Evolutionary conservation across 1,140 invertebrate species (phyloP).

Genomic region (Elysia chlorotica): DNA sequence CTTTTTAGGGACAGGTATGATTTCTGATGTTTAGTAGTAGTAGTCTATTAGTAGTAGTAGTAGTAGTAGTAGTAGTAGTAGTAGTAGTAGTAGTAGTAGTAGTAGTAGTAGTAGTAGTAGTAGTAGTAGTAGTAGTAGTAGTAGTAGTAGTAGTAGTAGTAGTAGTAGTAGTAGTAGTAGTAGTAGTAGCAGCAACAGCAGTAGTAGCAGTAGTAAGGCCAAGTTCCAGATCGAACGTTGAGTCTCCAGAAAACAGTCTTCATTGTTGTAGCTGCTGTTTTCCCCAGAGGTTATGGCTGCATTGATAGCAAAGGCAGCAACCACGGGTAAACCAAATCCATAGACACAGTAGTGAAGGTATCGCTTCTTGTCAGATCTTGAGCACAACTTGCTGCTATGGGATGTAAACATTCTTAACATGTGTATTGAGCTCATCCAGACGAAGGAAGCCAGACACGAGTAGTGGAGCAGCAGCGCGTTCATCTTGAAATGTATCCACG

Average conservation of each 20-base stretch:
- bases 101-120: too few species aligned
- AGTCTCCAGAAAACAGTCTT: constrained; percentile 11
- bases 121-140: too few species aligned
- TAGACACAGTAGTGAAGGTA: neutral
- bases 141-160: too few species aligned
- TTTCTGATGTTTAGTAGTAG: too few species aligned
- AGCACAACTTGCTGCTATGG: neutral
- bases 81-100: too few species aligned
- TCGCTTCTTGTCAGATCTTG: neutral
- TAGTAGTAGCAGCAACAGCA: neutral
- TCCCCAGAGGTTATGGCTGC: neutral
- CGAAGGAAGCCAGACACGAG: constrained; percentile 88
- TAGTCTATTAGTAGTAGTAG: too few species aligned
- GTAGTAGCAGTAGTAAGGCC: neutral
- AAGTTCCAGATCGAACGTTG: neutral
- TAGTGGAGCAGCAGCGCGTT: constrained; percentile 83
- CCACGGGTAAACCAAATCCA: neutral
- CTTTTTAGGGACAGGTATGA: too few species aligned
- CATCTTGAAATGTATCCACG: constrained; percentile 42
- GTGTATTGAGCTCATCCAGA: constrained; percentile 84
- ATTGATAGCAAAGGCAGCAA: neutral
- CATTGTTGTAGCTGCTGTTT: neutral
- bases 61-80: too few species aligned
- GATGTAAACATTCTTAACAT: constrained; percentile 63
- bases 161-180: too few species aligned